These are phyloP conservation scores for Biston stratarius DNA, from an alignment of 2,888 invertebrate species.

Conservation along the genomic window DNA sequence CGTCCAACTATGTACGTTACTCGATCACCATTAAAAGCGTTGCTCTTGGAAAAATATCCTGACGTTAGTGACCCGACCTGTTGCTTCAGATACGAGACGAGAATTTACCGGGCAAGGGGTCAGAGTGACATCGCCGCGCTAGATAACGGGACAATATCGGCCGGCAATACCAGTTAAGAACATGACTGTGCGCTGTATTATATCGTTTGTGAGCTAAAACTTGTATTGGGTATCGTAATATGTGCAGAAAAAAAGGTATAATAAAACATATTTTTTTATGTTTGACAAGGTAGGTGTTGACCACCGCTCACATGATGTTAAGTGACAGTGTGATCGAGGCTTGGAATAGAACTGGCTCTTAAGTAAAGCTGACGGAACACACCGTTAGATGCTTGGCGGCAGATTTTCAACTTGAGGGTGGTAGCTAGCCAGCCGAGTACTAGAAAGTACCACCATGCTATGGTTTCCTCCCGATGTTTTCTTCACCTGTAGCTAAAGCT, in stretches of 20 bases:
- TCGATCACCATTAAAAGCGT: conserved; percentile 6
- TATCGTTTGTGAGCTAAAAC: conserved; percentile 1
- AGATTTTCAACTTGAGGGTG: no score
- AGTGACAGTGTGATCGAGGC: no score
- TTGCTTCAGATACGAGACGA: conserved; percentile 77
- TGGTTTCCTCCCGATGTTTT: no score
- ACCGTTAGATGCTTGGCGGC: no score
- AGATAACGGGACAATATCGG: conserved; percentile 70
- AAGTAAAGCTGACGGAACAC: no score
- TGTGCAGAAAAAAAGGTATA: no score
- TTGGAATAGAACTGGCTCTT: no score
- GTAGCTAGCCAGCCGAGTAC: no score
- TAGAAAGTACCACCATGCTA: no score
- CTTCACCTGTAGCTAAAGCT: no score
- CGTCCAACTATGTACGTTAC: not conserved
- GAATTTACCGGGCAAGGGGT: conserved; percentile 79
- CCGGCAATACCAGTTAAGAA: conserved; percentile 57
- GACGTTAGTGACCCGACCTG: conserved; percentile 74
- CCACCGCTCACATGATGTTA: not conserved
- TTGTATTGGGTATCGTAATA: not conserved
- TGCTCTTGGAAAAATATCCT: conserved; percentile 49
- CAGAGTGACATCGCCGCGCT: conserved; percentile 58
- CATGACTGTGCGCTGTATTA: conserved; percentile 41
- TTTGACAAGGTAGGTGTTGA: no score
- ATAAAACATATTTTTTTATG: no score